phyloP scores from a whole-genome alignment of 2,888 invertebrate species.

The Hydrotaea diabolus region DNA sequence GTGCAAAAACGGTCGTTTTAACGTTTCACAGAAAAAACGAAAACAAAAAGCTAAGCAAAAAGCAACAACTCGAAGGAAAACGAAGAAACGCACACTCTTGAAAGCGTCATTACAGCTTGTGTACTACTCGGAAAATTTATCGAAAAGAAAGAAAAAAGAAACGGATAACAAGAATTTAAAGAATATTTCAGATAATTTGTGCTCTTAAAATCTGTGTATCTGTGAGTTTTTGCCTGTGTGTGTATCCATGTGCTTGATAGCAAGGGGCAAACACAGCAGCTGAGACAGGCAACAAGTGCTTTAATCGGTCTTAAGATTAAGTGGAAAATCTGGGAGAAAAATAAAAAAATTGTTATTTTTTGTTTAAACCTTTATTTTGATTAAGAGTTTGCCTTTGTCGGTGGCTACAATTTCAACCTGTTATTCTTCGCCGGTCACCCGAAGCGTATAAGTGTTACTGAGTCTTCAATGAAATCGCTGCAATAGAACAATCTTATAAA shows the following conservation, averaged over 20 bases:
- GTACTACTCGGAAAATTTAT: background rate
- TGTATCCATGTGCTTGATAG: background rate
- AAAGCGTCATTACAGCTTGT: background rate
- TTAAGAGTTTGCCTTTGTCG: slow-evolving; percentile 20
- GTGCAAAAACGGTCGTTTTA: slow-evolving; percentile 71
- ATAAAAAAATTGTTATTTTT: background rate
- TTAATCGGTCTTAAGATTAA: background rate
- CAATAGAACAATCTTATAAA: background rate
- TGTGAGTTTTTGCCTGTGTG: background rate
- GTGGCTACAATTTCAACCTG: background rate
- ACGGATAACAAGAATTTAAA: background rate
- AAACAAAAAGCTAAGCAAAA: background rate
- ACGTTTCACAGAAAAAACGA: slow-evolving; percentile 33
- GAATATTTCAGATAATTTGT: slow-evolving; percentile 28
- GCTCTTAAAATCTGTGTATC: slow-evolving; percentile 2
- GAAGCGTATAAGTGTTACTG: slow-evolving; percentile 49
- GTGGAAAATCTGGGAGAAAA: background rate
- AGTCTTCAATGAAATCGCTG: slow-evolving; percentile 24
- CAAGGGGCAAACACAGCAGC: too few species aligned
- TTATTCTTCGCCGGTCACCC: background rate
- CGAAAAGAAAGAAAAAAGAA: background rate
- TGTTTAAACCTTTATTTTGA: background rate
- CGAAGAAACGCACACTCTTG: slow-evolving; percentile 1
- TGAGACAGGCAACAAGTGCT: slow-evolving; percentile 61
- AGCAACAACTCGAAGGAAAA: slow-evolving; percentile 11